Base-by-base conservation (phyloP, 23 tunicate species). In the Diplosoma virens region DNA sequence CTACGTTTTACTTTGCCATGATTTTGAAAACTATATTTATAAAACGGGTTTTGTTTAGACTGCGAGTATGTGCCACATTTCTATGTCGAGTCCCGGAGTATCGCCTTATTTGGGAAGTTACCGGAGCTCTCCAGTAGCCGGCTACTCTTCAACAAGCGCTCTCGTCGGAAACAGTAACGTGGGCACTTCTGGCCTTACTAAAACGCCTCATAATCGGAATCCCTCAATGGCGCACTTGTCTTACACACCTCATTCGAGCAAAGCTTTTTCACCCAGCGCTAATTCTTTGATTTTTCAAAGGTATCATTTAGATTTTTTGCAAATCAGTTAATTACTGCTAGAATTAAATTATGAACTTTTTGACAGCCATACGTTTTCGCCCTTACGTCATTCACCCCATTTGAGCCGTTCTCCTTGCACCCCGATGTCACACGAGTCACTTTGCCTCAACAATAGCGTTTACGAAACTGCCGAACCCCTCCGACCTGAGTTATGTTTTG, bases 381-480 rank as follows among this genome's bases (percentile, higher is more conserved):
- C 96, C 16, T 60, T 89, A 1, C 88, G 88, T 0, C 87, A 89
- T 70, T 89, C 96, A 28, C 88, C 96, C 31, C 96, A 89, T 36
- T 33, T 89, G 50, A 85, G 76, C 0, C 41, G 96, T 22, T 89
- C 96, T 1, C 96, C 96, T 0, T 67, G 87, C 26, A 82, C 88
- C 22, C 96, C 96, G 5, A 47, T 89, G n/a, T 89, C 96, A 3
- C 96, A 89, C 31, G 96, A 89, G 67, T 82, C 88, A 0, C 81
- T 89, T 4, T 89, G 96, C 69, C 80, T 89, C 26, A 89, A 89
- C 83, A 80, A 81, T 59, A 89, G 87, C 35, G 79, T 82, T 3
- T 76, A 82, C 50, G 96, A 89, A 53, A 41, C 84, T 4, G 97
- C 97, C 28, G 97, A 92, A 37, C 97, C 97, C 20, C 78, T 92